phyloP scores from a whole-genome alignment of 2,113 vertebrate species.

The Laticauda colubrina region DNA sequence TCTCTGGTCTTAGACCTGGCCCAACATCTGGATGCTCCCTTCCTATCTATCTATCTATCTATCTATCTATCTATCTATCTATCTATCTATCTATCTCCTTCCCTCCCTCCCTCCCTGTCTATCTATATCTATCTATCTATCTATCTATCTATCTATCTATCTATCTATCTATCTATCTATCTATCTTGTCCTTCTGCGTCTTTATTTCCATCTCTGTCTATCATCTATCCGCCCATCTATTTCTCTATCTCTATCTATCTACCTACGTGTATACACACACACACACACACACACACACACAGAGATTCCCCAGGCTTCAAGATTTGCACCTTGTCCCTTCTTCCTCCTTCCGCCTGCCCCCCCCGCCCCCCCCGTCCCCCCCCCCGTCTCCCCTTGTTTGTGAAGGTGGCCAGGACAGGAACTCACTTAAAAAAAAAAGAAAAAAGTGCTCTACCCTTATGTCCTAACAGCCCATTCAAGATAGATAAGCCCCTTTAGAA shows the following conservation, averaged over 20 bases:
- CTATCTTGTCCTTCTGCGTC: no score
- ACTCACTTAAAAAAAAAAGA: slow-evolving; percentile 63
- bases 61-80: no score
- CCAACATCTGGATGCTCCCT: neutral
- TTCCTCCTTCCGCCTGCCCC: neutral
- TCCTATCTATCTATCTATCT: neutral
- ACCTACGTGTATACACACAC: neutral
- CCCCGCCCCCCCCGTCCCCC: slow-evolving; percentile 55
- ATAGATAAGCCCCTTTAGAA: slow-evolving; percentile 99
- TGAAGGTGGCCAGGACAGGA: slow-evolving; percentile 85
- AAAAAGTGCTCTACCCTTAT: slow-evolving; percentile 85
- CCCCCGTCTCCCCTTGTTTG: slow-evolving; percentile 65
- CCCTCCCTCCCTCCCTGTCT: no score
- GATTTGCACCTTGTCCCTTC: slow-evolving; percentile 59
- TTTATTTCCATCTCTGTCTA: no score
- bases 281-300: neutral
- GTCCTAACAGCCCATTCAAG: slow-evolving; percentile 94
- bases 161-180: no score
- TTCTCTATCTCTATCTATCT: no score
- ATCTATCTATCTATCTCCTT: no score
- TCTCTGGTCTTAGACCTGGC: neutral
- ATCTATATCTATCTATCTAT: no score
- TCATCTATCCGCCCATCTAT: no score
- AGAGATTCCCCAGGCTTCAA: neutral
- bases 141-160: no score